Conservation (phyloP, 2,888 invertebrate genomes). For the Drosophila prostipennis region DNA sequence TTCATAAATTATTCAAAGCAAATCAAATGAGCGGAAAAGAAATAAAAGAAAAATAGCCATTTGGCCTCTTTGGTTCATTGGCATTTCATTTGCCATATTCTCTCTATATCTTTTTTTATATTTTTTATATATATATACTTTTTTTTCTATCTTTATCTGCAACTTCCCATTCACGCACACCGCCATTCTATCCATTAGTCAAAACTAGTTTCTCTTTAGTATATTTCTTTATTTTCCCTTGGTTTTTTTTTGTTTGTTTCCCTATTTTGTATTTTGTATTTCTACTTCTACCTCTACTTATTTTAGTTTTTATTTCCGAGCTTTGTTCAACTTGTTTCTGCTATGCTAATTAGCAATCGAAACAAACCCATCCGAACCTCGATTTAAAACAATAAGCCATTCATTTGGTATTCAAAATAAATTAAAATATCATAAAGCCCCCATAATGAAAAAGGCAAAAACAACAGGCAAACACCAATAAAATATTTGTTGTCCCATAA, state of each 20-base stretch:
- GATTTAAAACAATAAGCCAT: conserved; percentile 72
- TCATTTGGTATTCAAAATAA: conserved; percentile 63
- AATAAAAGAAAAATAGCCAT: conserved; percentile 43
- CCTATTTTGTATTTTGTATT: conserved; percentile 5
- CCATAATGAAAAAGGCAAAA: neutral
- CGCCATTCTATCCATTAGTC: conserved; percentile 65
- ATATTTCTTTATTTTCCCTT: conserved; percentile 15
- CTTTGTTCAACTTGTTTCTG: conserved; percentile 44
- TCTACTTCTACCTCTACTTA: conserved; percentile 28
- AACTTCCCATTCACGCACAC: conserved; percentile 69
- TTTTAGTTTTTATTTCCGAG: conserved; percentile 40
- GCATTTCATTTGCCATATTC: conserved; percentile 65
- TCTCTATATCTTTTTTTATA: conserved; percentile 3
- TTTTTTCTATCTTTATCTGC: conserved; percentile 27
- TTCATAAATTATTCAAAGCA: conserved; percentile 74
- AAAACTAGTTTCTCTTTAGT: conserved; percentile 66
- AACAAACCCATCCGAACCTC: conserved; percentile 52
- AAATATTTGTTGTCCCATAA: conserved; percentile 30
- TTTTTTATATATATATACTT: conserved; percentile 8
- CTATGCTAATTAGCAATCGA: conserved; percentile 68
- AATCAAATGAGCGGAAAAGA: conserved; percentile 43
- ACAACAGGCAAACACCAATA: conserved; percentile 5
- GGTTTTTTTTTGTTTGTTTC: conserved; percentile 22
- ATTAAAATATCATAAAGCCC: conserved; percentile 62
- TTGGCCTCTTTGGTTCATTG: conserved; percentile 76